A percentile compares a stretch with the other conserved stretches of the same genome.
Conservation (phyloP, 2,888 invertebrate genomes). For the Andrena fulva region DNA sequence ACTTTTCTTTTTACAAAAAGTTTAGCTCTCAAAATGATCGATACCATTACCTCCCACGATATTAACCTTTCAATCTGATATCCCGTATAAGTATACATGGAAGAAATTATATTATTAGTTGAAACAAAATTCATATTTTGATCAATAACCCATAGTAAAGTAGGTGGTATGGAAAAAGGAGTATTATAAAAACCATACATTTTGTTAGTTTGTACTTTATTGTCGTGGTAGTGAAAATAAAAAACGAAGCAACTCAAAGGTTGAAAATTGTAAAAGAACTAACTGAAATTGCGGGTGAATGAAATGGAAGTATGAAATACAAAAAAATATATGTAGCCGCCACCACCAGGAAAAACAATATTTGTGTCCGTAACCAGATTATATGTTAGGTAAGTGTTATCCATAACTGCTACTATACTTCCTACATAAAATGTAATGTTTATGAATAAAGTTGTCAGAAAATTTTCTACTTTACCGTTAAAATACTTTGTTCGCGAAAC, state of each 20-base stretch:
- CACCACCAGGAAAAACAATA: slow-evolving; percentile 66
- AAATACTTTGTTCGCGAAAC: not conserved
- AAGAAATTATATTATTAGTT: not conserved
- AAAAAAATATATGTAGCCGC: slow-evolving; percentile 49
- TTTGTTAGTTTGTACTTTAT: slow-evolving; percentile 21
- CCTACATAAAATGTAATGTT: slow-evolving; percentile 41
- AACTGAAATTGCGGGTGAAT: slow-evolving; percentile 76
- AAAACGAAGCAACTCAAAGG: not conserved
- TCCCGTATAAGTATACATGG: not conserved
- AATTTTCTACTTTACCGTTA: slow-evolving; percentile 14
- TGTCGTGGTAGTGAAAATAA: slow-evolving; percentile 7
- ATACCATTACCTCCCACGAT: no score
- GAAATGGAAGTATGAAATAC: slow-evolving; percentile 51
- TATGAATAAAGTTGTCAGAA: slow-evolving; percentile 26
- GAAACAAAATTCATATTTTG: slow-evolving; percentile 14
- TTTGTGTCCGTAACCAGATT: slow-evolving; percentile 56
- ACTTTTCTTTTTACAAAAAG: no score
- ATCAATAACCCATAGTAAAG: slow-evolving; percentile 56
- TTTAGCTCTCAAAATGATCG: no score
- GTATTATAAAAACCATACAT: slow-evolving; percentile 1
- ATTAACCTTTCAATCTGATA: not conserved
- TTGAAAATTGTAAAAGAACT: slow-evolving; percentile 43
- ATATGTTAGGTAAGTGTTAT: slow-evolving; percentile 44
- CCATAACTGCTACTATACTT: slow-evolving; percentile 34
- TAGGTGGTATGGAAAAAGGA: slow-evolving; percentile 65